Base-by-base conservation (phyloP, 2,888 invertebrate genomes). In the Ashinkailepas kermadecensis region DNA sequence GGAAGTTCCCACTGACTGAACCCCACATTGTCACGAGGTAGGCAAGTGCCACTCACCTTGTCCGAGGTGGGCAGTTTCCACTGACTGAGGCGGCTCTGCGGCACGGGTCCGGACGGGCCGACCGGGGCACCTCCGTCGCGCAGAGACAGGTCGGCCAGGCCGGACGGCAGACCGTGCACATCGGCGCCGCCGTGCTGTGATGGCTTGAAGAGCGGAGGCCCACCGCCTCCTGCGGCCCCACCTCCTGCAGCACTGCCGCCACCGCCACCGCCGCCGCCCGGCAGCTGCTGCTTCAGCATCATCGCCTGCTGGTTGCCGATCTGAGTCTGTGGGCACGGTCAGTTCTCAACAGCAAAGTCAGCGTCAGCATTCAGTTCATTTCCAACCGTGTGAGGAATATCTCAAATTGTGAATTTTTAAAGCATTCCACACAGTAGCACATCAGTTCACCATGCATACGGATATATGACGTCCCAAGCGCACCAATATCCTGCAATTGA, bases 271-370 rank as follows among this genome's bases (percentile, higher is more conserved):
- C 80, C 83, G 85, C 82, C 58, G 70, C 25, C 81, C 62, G 82
- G 87, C 90, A 88, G 87, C 90, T 85, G 89, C 84, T 89, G 93
- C 88, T 96, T 95, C 88, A 96, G 93, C 87, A 95, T 95, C 84
- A 94, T 90, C 81, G 95, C 95, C 89, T 96, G 96, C 89, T 97
- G 96, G 84, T 94, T 94, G 85, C 95, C 93, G 85, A 97, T 97
- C 90, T 96, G 95, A 89, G 93, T 95, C 92, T 94, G 87, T 80
- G 86, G 39, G 39, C 39, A 4, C 39, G 2, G 39, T 39, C n/a
- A n/a, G n/a, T n/a, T n/a, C n/a, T n/a, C n/a, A n/a, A n/a, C n/a
- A n/a, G n/a, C n/a, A n/a, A n/a, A n/a, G n/a, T n/a, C 39, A 39
- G 39, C 39, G 39, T 39, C 39, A 39, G 39, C 39, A 3, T 39